These are phyloP conservation scores for Moxostoma hubbsi DNA, from an alignment of 2,797 vertebrate species.

Conservation along the genomic window DNA sequence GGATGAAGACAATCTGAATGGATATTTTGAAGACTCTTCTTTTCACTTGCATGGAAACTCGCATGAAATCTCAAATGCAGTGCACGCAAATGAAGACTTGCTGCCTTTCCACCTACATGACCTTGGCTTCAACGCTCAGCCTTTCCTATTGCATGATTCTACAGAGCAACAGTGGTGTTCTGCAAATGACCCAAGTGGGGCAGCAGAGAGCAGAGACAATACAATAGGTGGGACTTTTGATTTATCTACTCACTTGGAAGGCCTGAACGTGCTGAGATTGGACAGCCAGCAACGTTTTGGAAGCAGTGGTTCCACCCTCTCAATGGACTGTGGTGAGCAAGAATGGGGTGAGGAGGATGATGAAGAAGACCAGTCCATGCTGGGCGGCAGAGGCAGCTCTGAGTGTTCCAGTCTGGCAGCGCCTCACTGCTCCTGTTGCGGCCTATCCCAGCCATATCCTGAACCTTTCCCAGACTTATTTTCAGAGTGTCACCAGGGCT, in stretches of 20 bases:
- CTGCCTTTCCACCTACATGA: conserved; percentile 74
- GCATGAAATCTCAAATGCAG: conserved; percentile 21
- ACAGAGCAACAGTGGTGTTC: conserved; percentile 75
- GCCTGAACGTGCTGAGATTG: conserved; percentile 82
- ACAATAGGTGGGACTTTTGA: conserved; percentile 65
- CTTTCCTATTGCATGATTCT: conserved; percentile 84
- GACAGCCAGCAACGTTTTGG: conserved; percentile 73
- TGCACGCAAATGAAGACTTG: conserved; percentile 54
- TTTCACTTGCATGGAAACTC: conserved; percentile 79
- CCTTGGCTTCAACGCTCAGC: conserved; percentile 73
- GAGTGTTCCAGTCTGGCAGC: conserved; percentile 76
- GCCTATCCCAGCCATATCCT: conserved; percentile 80
- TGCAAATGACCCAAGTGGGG: conserved; percentile 64
- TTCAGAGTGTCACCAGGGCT: conserved; percentile 86
- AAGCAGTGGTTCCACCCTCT: conserved; percentile 85
- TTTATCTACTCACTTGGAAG: conserved; percentile 69
- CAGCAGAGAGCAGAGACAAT: conserved; percentile 67
- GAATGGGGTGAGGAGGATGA: conserved; percentile 85
- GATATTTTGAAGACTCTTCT: conserved; percentile 81
- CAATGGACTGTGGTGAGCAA: conserved; percentile 86
- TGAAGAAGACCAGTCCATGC: conserved; percentile 80
- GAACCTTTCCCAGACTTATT: conserved; percentile 67
- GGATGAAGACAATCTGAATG: conserved; percentile 73
- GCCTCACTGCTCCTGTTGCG: conserved; percentile 83
- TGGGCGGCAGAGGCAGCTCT: conserved; percentile 74